Evolutionary conservation across 2,113 vertebrate genomes (phyloP).

Genomic region (Ceratotherium simum): DNA sequence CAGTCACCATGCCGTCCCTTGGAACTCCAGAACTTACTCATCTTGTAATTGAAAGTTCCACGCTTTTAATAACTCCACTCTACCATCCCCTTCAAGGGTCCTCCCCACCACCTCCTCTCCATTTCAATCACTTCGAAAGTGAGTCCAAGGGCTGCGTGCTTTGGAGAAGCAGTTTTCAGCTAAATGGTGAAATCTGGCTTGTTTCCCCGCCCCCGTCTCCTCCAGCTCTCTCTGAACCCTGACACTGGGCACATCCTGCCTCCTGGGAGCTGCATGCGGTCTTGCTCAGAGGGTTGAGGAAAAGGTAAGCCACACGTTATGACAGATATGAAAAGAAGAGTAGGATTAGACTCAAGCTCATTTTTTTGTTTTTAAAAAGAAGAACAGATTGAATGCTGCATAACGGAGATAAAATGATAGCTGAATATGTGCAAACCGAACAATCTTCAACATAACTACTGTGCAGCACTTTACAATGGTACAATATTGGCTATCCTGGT

Average conservation of each 20-base stretch:
- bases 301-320: neutral
- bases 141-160: too few relatives aligned
- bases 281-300: neutral
- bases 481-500: too few relatives aligned
- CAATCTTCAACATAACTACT: neutral
- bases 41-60: neutral
- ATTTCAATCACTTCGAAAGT: neutral
- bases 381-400: neutral
- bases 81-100: accelerated
- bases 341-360: neutral
- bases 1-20: neutral
- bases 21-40: neutral
- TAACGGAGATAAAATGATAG: neutral
- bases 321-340: neutral
- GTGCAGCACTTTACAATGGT: accelerated
- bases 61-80: neutral
- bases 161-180: neutral
- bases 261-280: neutral
- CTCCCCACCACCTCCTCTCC: neutral
- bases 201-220: neutral
- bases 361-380: neutral
- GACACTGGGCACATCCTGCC: accelerated
- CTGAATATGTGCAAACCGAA: neutral
- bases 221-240: neutral
- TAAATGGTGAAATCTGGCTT: neutral